phyloP scores from a whole-genome alignment of 37 sponge, comb jelly and placozoan species.

The Cladorhizidae sp. region DNA sequence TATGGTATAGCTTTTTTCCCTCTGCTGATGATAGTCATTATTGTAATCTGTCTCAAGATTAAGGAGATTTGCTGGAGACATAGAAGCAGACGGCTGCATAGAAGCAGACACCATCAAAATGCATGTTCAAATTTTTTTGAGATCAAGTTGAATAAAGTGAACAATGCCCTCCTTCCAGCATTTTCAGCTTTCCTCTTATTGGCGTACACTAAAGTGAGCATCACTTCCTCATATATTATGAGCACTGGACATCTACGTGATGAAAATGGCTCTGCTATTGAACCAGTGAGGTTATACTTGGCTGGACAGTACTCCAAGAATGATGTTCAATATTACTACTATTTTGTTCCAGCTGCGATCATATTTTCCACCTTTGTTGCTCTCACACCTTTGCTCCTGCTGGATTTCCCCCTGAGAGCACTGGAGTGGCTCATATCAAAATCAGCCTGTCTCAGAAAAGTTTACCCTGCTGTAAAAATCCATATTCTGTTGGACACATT shows the following conservation, averaged over 20 bases:
- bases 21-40: constrained; percentile 39
- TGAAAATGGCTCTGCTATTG: background rate
- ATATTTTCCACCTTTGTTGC: constrained; percentile 28
- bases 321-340: constrained; percentile 12
- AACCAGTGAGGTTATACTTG: constrained; percentile 6
- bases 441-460: background rate
- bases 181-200: constrained; percentile 56
- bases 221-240: constrained; percentile 32
- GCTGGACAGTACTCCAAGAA: constrained; percentile 7
- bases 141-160: background rate
- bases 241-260: background rate
- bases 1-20: constrained; percentile 53
- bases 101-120: background rate
- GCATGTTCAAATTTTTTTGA: background rate
- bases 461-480: constrained; percentile 16
- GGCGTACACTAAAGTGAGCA: constrained; percentile 46
- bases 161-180: constrained; percentile 33
- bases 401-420: constrained; percentile 38
- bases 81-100: background rate
- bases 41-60: constrained; percentile 14
- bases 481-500: constrained; percentile 44
- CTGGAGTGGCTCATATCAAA: constrained; percentile 11
- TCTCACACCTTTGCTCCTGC: constrained; percentile 44
- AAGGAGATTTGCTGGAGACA: constrained; percentile 14
- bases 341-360: constrained; percentile 23